Evolutionary conservation across 64 coral and sea anemone genomes (phyloP).

Genomic region (Astreopora myriophthalma): DNA sequence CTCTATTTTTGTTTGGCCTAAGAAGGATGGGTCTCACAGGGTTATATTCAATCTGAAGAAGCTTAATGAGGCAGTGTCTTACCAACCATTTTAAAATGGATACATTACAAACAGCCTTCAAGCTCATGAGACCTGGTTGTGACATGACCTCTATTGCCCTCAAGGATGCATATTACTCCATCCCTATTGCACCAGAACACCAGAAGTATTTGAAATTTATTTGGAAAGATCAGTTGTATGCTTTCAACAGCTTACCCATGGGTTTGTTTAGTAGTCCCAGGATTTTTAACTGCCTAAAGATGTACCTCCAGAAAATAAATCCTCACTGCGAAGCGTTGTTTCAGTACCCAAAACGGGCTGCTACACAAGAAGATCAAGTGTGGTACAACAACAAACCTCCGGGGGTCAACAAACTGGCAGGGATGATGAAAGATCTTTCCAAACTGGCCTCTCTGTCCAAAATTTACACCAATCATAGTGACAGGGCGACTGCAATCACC

Average conservation of each 20-base stretch:
- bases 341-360: neutral
- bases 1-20: slow-evolving; percentile 61
- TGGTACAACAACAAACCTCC: slow-evolving; percentile 11
- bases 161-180: slow-evolving; percentile 70
- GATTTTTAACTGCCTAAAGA: slow-evolving; percentile 59
- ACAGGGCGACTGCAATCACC: neutral
- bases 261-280: slow-evolving; percentile 65
- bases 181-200: slow-evolving; percentile 49
- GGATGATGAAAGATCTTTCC: no score
- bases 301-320: neutral
- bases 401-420: neutral
- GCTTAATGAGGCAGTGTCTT: slow-evolving; percentile 61
- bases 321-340: neutral
- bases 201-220: slow-evolving; percentile 69
- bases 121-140: slow-evolving; percentile 61
- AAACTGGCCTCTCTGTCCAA: no score
- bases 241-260: slow-evolving; percentile 68
- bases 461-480: no score
- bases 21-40: slow-evolving; percentile 65
- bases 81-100: slow-evolving; percentile 86
- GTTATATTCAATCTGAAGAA: slow-evolving; percentile 66
- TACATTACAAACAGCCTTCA: slow-evolving; percentile 70
- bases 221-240: slow-evolving; percentile 67
- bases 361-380: neutral
- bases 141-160: slow-evolving; percentile 82